Evolutionary conservation across 2,113 vertebrate species (phyloP), one percentile per base, ranked within the genome.

Genomic region (Tringa solitaria): DNA sequence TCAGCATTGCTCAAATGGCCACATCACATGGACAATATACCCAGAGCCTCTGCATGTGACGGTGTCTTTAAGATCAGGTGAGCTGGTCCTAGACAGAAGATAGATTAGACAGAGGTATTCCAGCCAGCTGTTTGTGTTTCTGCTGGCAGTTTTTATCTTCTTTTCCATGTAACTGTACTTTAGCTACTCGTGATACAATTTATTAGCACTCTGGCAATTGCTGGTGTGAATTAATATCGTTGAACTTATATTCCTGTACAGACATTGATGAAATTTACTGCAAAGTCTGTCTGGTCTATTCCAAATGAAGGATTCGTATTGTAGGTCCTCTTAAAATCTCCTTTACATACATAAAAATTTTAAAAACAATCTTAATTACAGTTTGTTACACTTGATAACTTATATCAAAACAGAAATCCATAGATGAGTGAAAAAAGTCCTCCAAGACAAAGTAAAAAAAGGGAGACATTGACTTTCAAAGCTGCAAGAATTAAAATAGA

Each of bases 1-100:
- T 18, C 28, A 76, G 32, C 24, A 3, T 30, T 35, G 39, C 30
- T 90, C 3, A 1, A 12, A 6, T 1, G 8, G 48, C 41, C 65
- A 48, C 0, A 1, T 41, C 81, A 68, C 8, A 13, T 0, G 0
- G 37, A 39, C 14, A 15, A 9, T 24, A 27, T 6, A 17, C 16
- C 0, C 0, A 76, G 8, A 76, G 10, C 9, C 33, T 61, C 30
- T 74, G 32, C 10, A 15, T 14, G 3, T 24, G 63, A 33, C 17
- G 10, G 20, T 69, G 27, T 77, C 74, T 87, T 82, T 72, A 27
- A 56, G 50, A 60, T 43, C 51, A 41, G 22, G 53, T n/a, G 32
- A 76, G 32, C 13, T 63, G 78, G 35, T 63, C 14, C 39, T 48
- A 43, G 79, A 46, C 35, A 69, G 57, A 72, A 70, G 56, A 61